Percentiles rank a stretch among this genome's conserved stretches.
Conservation (phyloP, 2,797 vertebrate species). For the Pangasius sanitwongsei region DNA sequence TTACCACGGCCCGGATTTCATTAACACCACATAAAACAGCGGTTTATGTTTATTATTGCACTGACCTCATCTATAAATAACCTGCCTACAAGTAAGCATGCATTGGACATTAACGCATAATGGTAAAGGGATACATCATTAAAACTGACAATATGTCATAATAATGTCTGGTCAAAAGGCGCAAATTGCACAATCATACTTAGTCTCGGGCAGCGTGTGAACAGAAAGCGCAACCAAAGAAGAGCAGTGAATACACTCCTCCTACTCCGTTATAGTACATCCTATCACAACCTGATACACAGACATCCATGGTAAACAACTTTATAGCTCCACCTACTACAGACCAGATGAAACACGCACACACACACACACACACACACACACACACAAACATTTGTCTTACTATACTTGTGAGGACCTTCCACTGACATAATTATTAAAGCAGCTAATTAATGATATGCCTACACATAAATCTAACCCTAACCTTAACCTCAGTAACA, state of each 20-base stretch:
- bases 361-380: background rate
- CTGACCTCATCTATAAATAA: constrained; percentile 99
- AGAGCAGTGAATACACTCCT: constrained; percentile 9
- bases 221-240: constrained; percentile 15
- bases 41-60: constrained; percentile 97
- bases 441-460: background rate
- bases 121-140: constrained; percentile 96
- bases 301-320: constrained; percentile 40
- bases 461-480: background rate
- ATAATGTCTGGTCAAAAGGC: constrained; percentile 91
- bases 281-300: constrained; percentile 20
- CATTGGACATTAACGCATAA: constrained; percentile 85
- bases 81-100: constrained; percentile 85
- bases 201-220: constrained; percentile 82
- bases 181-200: constrained; percentile 93
- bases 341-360: constrained; percentile 20
- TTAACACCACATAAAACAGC: constrained; percentile 96
- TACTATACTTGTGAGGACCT: too few relatives aligned
- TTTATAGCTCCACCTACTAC: constrained; percentile 31
- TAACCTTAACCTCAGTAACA: background rate
- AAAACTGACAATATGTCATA: constrained; percentile 95
- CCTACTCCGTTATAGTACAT: background rate
- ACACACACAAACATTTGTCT: background rate
- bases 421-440: background rate
- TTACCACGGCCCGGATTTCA: constrained; percentile 98